Percentiles rank a stretch among this genome's conserved stretches.
phyloP scores from a whole-genome alignment of 2,888 invertebrate genomes.

The Synanthedon myopaeformis region DNA sequence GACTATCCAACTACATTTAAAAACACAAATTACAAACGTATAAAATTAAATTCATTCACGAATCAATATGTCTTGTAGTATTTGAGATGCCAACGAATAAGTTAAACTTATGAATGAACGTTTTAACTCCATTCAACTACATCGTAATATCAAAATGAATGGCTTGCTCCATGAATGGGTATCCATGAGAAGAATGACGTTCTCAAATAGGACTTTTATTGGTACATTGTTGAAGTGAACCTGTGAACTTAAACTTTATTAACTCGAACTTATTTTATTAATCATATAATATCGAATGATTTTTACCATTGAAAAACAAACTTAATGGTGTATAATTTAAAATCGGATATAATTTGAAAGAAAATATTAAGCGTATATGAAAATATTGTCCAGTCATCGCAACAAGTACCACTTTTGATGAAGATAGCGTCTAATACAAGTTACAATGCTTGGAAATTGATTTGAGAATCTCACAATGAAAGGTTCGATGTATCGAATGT shows the following conservation, averaged over 20 bases:
- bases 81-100: background rate
- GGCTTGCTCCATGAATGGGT: conserved; percentile 42
- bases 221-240: no score
- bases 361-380: background rate
- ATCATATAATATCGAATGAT: no score
- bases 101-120: background rate
- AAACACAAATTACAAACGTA: no score
- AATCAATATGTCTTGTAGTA: background rate
- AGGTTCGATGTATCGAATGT: conserved; percentile 23
- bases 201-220: no score
- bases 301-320: no score
- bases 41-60: background rate
- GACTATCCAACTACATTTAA: no score
- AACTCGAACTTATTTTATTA: no score
- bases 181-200: conserved; percentile 40
- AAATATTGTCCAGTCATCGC: conserved; percentile 28
- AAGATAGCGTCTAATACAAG: conserved; percentile 41
- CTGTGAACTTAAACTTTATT: no score
- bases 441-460: conserved; percentile 41
- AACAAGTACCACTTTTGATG: conserved; percentile 30
- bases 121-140: conserved; percentile 2
- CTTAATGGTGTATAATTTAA: no score
- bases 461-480: conserved; percentile 34
- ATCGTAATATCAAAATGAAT: conserved; percentile 34
- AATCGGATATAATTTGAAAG: no score